phyloP scores from a whole-genome alignment of 2,113 vertebrate species.

The Tragelaphus strepsiceros region DNA sequence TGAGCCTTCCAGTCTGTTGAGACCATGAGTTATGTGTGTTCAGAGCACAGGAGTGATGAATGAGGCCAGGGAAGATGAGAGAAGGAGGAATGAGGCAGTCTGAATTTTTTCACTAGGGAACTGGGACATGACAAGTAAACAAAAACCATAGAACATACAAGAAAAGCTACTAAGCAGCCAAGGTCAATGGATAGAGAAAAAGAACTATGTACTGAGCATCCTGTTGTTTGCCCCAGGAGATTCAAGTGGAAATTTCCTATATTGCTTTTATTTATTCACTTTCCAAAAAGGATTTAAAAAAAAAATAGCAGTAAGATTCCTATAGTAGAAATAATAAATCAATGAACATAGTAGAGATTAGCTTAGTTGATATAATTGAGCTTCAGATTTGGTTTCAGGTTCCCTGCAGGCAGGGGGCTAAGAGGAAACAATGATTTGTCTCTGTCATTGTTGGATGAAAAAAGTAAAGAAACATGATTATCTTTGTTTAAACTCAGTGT shows the following conservation, averaged over 20 bases:
- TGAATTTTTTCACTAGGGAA: neutral
- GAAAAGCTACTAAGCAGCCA: neutral
- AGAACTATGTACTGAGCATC: neutral
- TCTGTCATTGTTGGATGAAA: neutral
- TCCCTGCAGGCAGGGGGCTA: neutral
- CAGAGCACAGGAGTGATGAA: neutral
- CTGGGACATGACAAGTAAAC: neutral
- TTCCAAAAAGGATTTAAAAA: neutral
- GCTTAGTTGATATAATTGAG: neutral
- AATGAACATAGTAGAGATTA: neutral
- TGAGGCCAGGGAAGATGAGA: neutral
- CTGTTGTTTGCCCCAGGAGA: neutral
- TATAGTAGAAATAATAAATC: neutral
- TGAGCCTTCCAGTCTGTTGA: neutral
- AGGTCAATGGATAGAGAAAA: neutral
- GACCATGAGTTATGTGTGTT: neutral
- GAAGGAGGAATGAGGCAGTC: neutral
- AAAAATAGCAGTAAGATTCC: neutral
- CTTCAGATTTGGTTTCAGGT: neutral
- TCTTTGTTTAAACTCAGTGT: neutral
- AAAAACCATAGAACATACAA: neutral
- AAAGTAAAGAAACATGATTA: slow-evolving; percentile 7
- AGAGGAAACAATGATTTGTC: neutral
- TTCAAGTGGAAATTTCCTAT: neutral
- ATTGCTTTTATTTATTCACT: neutral